Base-by-base conservation (phyloP, 2,113 vertebrate genomes). In the Ceratotherium simum region DNA sequence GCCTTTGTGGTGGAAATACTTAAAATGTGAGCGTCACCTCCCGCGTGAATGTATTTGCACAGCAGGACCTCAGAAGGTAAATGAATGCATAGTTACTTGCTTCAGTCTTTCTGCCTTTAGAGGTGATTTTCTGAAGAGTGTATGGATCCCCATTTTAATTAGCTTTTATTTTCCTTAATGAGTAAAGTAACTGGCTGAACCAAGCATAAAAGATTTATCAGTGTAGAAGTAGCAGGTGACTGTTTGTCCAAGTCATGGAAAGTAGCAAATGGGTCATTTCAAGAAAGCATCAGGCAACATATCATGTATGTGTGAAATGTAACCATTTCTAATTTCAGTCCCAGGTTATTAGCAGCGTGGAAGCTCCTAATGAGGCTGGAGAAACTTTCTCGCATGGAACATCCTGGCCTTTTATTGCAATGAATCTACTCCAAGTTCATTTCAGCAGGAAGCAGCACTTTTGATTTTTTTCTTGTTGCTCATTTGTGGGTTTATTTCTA, bases 241-340 rank as follows among this genome's bases (percentile, higher is more conserved):
- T 75, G 42, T 83, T 83, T 95, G 33, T 97, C 76, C 73, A 79
- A 67, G 17, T 94, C 95, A 94, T 27, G 36, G 78, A 93, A 98
- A 97, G 72, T 89, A 97, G 87, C 51, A 97, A 85, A 95, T 76
- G 54, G 69, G n/a, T 93, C 84, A 82, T 98, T 98, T 97, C 92
- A 67, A 54, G 27, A 88, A 96, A 73, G 21, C 54, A 95, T 87
- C 92, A 95, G 33, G 8, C 0, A 92, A 42, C 33, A 60, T 85
- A 72, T 84, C 36, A 0, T 56, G 20, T 75, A 27, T 69, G 75
- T 58, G 80, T 95, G 86, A 79, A 95, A 95, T 85, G 81, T 91
- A 97, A 75, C 94, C 97, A 91, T 96, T 98, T 98, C 97, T 98
- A 95, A 98, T 97, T 98, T 98, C 93, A 96, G 86, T 46, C 86